These are phyloP conservation scores for Microplitis mediator DNA, from an alignment of 1,140 invertebrate species.

Conservation along the genomic window DNA sequence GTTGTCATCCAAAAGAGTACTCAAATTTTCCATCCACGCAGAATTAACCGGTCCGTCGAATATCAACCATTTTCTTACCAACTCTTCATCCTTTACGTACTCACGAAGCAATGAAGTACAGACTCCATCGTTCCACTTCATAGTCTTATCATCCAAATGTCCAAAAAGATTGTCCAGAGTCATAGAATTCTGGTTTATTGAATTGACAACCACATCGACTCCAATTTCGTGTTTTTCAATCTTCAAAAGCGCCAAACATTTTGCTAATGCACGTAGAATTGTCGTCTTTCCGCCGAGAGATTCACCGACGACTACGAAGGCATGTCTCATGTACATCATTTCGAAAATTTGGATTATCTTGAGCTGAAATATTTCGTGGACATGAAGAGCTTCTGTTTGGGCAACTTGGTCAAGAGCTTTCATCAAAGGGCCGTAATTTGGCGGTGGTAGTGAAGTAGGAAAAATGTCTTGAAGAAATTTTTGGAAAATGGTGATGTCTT, in stretches of 20 bases:
- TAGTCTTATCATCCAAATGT: background rate
- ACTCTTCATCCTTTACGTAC: slow-evolving; percentile 41
- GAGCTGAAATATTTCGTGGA: slow-evolving; percentile 63
- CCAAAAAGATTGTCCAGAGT: slow-evolving; percentile 9
- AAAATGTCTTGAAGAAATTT: slow-evolving; percentile 72
- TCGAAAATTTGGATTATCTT: slow-evolving; percentile 73
- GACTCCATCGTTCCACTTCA: slow-evolving; percentile 69
- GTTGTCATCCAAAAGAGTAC: slow-evolving; percentile 71
- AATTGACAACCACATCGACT: slow-evolving; percentile 57
- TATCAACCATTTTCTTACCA: slow-evolving; percentile 64
- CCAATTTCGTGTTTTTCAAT: slow-evolving; percentile 43
- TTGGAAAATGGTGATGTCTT: slow-evolving; percentile 69
- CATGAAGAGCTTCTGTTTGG: slow-evolving; percentile 61
- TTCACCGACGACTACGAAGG: slow-evolving; percentile 62
- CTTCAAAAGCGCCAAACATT: slow-evolving; percentile 61
- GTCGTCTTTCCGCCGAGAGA: slow-evolving; percentile 67
- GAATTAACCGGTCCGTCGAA: slow-evolving; percentile 73
- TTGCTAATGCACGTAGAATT: slow-evolving; percentile 59
- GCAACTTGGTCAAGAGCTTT: slow-evolving; percentile 51
- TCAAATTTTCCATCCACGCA: slow-evolving; percentile 73
- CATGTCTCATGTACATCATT: slow-evolving; percentile 70
- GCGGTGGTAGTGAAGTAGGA: slow-evolving; percentile 61
- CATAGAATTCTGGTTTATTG: slow-evolving; percentile 67
- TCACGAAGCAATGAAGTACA: slow-evolving; percentile 55
- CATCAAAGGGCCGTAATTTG: slow-evolving; percentile 61